Evolutionary conservation across 2,797 vertebrate genomes (phyloP).

Genomic region (Varecia variegata): DNA sequence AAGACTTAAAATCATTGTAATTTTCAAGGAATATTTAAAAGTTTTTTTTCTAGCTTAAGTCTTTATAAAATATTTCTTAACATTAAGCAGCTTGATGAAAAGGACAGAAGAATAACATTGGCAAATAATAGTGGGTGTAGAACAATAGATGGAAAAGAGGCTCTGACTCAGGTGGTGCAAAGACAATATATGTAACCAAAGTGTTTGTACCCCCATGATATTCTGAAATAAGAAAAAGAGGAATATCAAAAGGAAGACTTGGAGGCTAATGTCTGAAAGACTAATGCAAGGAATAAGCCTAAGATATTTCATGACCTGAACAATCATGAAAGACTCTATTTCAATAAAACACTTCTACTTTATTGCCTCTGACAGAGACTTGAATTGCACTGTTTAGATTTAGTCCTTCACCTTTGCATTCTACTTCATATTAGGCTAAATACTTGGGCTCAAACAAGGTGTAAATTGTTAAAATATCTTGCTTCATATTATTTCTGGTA

Average conservation of each 20-base stretch:
- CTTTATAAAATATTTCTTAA: neutral
- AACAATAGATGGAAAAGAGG: neutral
- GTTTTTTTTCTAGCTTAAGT: neutral
- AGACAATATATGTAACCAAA: no score
- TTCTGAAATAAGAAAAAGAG: neutral
- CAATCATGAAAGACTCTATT: neutral
- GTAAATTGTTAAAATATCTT: neutral
- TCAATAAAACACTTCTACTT: neutral
- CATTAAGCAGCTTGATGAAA: neutral
- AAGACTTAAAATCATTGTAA: neutral
- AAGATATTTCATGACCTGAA: neutral
- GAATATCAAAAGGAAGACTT: neutral
- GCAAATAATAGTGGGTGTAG: rapidly evolving
- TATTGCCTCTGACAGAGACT: neutral
- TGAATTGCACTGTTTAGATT: neutral
- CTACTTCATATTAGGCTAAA: neutral
- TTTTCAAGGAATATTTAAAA: neutral
- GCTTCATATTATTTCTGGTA: neutral
- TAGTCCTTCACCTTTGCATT: neutral
- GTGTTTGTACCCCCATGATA: no score
- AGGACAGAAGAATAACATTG: neutral
- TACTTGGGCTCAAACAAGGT: neutral
- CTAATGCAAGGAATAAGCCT: neutral
- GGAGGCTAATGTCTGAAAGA: neutral
- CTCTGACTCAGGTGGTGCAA: no score